Evolutionary conservation across 2,888 invertebrate genomes (phyloP), one percentile per base, ranked within the genome.

Genomic region (Vandiemenella viatica): DNA sequence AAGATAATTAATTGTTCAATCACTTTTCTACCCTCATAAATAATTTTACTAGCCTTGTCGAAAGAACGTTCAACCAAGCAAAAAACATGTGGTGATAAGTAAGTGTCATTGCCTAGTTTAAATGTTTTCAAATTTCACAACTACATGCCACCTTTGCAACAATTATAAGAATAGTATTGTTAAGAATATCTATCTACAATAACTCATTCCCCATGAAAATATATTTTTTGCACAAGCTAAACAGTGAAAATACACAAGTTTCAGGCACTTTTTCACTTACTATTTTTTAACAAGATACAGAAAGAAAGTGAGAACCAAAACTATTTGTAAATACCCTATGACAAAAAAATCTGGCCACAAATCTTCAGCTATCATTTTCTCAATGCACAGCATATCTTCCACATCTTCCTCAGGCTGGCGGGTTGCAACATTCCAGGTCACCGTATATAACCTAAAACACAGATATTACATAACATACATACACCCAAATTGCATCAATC

Each of bases 361-460:
- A 46, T 77, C 74, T 56, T 76, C 74, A 56, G 76, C 77, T 51
- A 73, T 74, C 48, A 71, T 71, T 10, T 73, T 70, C 50, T 76
- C 76, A 46, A 90, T 69, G 44, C 80, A 77, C 46, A 90, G 64
- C 43, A 90, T 67, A 38, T 78, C 76, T 57, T 77, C 74, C 21
- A 92, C 69, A 63, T 84, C 80, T 60, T 84, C 80, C 23, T 78
- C 78, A 21, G 84, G 83, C 55, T 73, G 73, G 60, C 77, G 80
- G 1, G 86, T 83, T 32, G 87, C 89, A 46, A 93, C 91, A 73
- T 93, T 93, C 80, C 88, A 93, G 38, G 92, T 92, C 41, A 83
- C 78, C 59, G 89, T 75, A 65, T 86, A 87, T 55, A 90, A 69
- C 62, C 83, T 86, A 66, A 68, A 72, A 63, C 4, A n/a, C 10